Conservation (phyloP, 1,140 invertebrate genomes). For the Caenorhabditis elegans region WBcel235 BX284605.5:10958001-10958500, state of each 20-base stretch:
- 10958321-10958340: slow-evolving; percentile 72
- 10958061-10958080: background rate
- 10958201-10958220: slow-evolving; percentile 75
- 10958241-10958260: slow-evolving; percentile 98
- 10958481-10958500: slow-evolving; percentile 81
- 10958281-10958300: slow-evolving; percentile 74
- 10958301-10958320: background rate
- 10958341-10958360: slow-evolving; percentile 72
- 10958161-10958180: slow-evolving; percentile 50
- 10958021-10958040: background rate
- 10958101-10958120: slow-evolving; percentile 38
- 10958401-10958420: slow-evolving; percentile 81
- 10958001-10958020: background rate
- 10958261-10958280: slow-evolving; percentile 87
- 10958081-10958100: background rate
- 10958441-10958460: slow-evolving; percentile 85
- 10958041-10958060: background rate
- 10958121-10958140: slow-evolving; percentile 40
- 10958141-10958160: slow-evolving; percentile 44
- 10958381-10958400: slow-evolving; percentile 85
- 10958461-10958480: slow-evolving; percentile 85
- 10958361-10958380: slow-evolving; percentile 95
- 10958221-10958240: slow-evolving; percentile 93
- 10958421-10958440: slow-evolving; percentile 72
- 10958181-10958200: no score